Percentiles rank a stretch among this genome's conserved stretches.
Evolutionary conservation across 2,888 invertebrate species (phyloP).

Genomic region (Craniophora ligustri): DNA sequence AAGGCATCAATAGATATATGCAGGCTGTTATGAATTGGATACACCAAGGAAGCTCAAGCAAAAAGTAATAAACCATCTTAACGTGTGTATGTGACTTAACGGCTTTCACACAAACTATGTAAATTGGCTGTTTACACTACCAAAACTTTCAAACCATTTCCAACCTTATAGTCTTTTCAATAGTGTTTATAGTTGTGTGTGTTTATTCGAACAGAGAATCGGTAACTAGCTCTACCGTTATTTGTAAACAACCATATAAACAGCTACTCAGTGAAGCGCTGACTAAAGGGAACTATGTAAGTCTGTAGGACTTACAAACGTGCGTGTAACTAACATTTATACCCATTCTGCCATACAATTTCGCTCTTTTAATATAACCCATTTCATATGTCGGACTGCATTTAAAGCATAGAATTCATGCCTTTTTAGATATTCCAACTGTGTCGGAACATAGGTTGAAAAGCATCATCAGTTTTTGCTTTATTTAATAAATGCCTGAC

Average conservation of each 20-base stretch:
- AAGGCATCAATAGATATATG: neutral
- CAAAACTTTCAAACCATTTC: neutral
- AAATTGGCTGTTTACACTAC: slow-evolving; percentile 20
- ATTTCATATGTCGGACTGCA: slow-evolving; percentile 7
- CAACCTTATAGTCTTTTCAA: neutral
- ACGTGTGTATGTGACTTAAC: slow-evolving; percentile 19
- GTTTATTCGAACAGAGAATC: slow-evolving; percentile 2
- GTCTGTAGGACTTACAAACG: too few relatives aligned
- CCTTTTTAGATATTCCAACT: too few relatives aligned
- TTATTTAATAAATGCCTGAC: too few relatives aligned
- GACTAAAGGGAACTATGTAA: slow-evolving; percentile 12
- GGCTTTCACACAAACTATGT: slow-evolving; percentile 29
- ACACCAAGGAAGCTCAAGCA: neutral
- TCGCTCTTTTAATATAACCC: neutral
- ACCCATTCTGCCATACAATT: slow-evolving; percentile 8
- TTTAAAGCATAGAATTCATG: neutral
- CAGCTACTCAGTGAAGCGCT: slow-evolving; percentile 30
- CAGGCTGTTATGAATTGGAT: neutral
- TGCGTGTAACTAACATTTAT: slow-evolving; percentile 10
- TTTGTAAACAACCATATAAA: slow-evolving; percentile 41
- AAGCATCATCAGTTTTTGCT: too few relatives aligned
- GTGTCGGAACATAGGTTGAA: too few relatives aligned
- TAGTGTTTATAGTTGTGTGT: neutral
- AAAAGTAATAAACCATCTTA: slow-evolving; percentile 10
- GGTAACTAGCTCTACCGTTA: slow-evolving; percentile 28